Conservation (phyloP, 2,888 invertebrate species). For the Caenorhabditis sp. region DNA sequence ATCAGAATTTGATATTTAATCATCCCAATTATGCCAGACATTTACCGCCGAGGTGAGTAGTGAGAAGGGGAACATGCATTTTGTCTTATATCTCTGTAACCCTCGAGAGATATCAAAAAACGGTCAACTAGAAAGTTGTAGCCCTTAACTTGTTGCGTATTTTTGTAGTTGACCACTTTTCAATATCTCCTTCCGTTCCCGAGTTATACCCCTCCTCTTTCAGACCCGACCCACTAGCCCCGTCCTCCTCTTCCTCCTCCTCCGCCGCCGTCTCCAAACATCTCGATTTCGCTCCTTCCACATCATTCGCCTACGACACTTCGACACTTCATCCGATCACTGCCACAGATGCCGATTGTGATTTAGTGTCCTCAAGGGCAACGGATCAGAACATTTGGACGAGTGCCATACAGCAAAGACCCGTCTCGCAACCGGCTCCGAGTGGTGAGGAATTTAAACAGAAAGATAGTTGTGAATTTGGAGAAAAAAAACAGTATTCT, state of each 20-base stretch:
- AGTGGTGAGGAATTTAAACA: too few relatives aligned
- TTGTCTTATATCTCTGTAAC: too few relatives aligned
- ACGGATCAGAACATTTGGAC: slow-evolving; percentile 59
- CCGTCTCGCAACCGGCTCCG: slow-evolving; percentile 58
- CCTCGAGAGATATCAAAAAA: too few relatives aligned
- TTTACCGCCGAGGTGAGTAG: slow-evolving; percentile 29
- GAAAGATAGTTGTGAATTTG: too few relatives aligned
- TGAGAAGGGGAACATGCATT: background rate
- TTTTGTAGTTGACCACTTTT: too few relatives aligned
- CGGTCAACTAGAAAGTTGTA: too few relatives aligned
- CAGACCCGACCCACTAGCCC: slow-evolving; percentile 35
- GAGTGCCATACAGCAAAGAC: slow-evolving; percentile 55
- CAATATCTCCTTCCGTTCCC: too few relatives aligned
- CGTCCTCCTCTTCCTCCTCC: slow-evolving; percentile 45
- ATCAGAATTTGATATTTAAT: slow-evolving; percentile 53
- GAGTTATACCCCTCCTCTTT: background rate
- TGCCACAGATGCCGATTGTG: slow-evolving; percentile 68
- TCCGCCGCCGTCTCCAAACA: slow-evolving; percentile 48
- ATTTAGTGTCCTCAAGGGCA: slow-evolving; percentile 49
- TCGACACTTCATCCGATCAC: slow-evolving; percentile 56
- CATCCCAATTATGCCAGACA: slow-evolving; percentile 32
- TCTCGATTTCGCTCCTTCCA: slow-evolving; percentile 61
- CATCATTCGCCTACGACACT: slow-evolving; percentile 54
- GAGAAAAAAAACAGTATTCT: too few relatives aligned
- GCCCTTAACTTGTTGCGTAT: too few relatives aligned